These are phyloP conservation scores for Apodemia duryi DNA, from an alignment of 2,888 invertebrate species.

Conservation along the genomic window DNA sequence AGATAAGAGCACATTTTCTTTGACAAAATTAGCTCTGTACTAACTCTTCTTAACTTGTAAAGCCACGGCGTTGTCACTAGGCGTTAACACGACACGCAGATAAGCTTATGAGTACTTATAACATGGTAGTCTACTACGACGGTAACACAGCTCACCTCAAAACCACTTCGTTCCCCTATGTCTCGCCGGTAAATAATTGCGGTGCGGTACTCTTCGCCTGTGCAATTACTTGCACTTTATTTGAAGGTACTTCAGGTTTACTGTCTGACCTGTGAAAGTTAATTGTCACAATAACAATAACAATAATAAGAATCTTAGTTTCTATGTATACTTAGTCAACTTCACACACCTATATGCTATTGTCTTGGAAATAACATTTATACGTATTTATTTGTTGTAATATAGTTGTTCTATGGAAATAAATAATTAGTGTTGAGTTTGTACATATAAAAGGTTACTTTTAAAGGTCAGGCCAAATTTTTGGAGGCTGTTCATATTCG, in stretches of 20 bases:
- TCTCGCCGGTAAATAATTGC: constrained; percentile 72
- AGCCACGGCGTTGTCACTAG: not conserved
- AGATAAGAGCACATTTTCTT: no score
- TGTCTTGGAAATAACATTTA: no score
- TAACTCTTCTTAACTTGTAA: not conserved
- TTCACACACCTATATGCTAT: not conserved
- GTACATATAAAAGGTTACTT: no score
- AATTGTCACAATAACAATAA: constrained; percentile 10
- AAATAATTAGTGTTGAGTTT: no score
- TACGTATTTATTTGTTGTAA: no score
- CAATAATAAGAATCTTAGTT: not conserved
- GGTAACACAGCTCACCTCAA: constrained; percentile 40
- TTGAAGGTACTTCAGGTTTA: constrained; percentile 48
- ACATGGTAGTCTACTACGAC: constrained; percentile 7
- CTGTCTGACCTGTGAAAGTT: constrained; percentile 24
- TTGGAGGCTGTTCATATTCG: no score
- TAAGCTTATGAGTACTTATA: constrained; percentile 8
- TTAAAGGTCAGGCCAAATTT: no score
- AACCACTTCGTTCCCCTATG: constrained; percentile 68
- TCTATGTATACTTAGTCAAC: not conserved
- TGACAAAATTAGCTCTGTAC: not conserved
- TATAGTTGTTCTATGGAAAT: no score
- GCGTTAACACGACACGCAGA: constrained; percentile 4
- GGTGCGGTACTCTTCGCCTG: constrained; percentile 59
- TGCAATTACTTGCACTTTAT: constrained; percentile 71